phyloP scores from a whole-genome alignment of 1,140 invertebrate genomes.

The Drosophila eugracilis region DNA sequence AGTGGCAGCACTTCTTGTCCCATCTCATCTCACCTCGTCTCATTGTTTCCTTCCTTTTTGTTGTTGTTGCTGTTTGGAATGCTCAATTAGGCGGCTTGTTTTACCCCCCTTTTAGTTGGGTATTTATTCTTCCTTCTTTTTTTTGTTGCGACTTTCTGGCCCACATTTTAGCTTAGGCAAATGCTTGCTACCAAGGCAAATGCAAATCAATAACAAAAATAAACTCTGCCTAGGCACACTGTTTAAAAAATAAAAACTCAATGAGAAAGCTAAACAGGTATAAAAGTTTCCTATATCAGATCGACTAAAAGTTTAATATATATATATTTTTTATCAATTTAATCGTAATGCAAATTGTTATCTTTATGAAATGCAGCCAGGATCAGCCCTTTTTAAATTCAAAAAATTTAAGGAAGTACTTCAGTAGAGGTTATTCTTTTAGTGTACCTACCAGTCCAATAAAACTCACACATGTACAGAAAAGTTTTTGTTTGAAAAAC shows the following conservation, averaged over 20 bases:
- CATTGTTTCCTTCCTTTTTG: slow-evolving; percentile 28
- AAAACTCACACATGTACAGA: background rate
- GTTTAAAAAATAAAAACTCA: slow-evolving; percentile 31
- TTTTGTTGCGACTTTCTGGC: slow-evolving; percentile 43
- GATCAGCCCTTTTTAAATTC: too few species aligned
- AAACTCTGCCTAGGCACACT: slow-evolving; percentile 33
- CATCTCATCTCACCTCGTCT: slow-evolving; percentile 16
- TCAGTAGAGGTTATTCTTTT: background rate
- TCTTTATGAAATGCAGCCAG: too few species aligned
- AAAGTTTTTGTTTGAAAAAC: slow-evolving; percentile 52
- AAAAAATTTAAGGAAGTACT: too few species aligned
- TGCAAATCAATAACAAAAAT: slow-evolving; percentile 73
- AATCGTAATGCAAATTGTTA: too few species aligned
- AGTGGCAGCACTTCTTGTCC: slow-evolving; percentile 70
- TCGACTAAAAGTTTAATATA: too few species aligned
- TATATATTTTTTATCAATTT: too few species aligned
- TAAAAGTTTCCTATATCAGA: background rate
- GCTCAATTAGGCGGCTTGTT: slow-evolving; percentile 67
- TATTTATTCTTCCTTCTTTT: slow-evolving; percentile 28
- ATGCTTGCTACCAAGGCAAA: slow-evolving; percentile 33
- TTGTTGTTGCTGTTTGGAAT: slow-evolving; percentile 48
- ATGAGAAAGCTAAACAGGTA: background rate
- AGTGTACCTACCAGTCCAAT: slow-evolving; percentile 3
- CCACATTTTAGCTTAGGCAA: slow-evolving; percentile 46
- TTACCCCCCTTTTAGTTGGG: slow-evolving; percentile 4